Base-by-base conservation (phyloP, 2,797 vertebrate genomes). In the Onychomys torridus region DNA sequence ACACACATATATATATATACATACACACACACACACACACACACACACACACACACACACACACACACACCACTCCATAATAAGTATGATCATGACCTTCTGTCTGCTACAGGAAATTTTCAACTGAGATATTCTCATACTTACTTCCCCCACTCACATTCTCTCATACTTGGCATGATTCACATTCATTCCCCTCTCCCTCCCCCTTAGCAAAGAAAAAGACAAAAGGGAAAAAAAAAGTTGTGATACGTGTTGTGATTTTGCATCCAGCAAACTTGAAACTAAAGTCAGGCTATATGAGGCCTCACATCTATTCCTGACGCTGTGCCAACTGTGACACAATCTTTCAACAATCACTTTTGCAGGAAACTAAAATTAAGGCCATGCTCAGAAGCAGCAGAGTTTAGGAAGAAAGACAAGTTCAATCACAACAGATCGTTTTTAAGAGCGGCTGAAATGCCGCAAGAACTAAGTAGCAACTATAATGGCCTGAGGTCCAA, bases 341-440 rank as follows among this genome's bases (percentile, higher is more conserved):
- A 90, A 49, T 2, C 73, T 78, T 82, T 87, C 29, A 57, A 52
- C 37, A 90, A 79, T 79, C 46, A 69, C 69, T 59, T 61, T 49
- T 93, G 32, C 67, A 73, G 49, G 89, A 89, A 89, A 83, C 57
- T 84, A 90, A 91, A 92, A 93, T 75, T 91, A 96, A 90, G 71
- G 40, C 37, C 90, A 78, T 27, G 52, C 14, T 91, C 61, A 37
- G 55, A 4, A 65, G 37, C n/a, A 92, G 52, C 49, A 94, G 69
- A 94, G 69, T 84, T 95, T n/a, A 77, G 37, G 65, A 94, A 90
- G 34, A 71, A 55, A 78, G 84, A 29, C 6, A 13, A 96, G 29
- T 78, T 27, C 77, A 89, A 49, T 49, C 7, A n/a, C 34, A 89
- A 86, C 13, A 65, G 4, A 79, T 16, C 52, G 59, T 52, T 69